phyloP scores from a whole-genome alignment of 2,797 vertebrate species.

The Manis javanica region DNA sequence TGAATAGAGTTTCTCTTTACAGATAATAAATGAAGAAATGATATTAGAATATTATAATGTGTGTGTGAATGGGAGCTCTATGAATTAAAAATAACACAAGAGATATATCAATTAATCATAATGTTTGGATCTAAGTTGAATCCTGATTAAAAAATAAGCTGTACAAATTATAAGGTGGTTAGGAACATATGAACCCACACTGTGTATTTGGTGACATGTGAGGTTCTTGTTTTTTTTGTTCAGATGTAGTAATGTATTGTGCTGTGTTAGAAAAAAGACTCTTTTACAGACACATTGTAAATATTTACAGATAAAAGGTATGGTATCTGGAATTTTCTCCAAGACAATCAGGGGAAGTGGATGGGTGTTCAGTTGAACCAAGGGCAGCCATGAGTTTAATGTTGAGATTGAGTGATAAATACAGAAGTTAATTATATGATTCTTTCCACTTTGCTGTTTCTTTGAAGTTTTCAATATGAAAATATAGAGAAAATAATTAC shows the following conservation, averaged over 20 bases:
- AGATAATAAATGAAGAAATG: not conserved
- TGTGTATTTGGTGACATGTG: not conserved
- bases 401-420: not conserved
- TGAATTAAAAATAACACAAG: not conserved
- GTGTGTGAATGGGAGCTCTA: not conserved
- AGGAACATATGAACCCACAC: not conserved
- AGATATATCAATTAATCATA: not conserved
- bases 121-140: not conserved
- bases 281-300: not conserved
- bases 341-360: not conserved
- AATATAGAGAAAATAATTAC: not conserved
- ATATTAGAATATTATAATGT: not conserved
- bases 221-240: conserved; percentile 18
- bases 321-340: not conserved
- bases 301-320: not conserved
- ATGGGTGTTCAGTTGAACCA: not conserved
- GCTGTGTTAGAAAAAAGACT: not conserved
- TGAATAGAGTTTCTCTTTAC: not conserved
- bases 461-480: not conserved
- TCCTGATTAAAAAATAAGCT: not conserved
- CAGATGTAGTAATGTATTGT: not conserved
- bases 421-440: not conserved
- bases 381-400: not conserved
- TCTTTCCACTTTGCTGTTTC: not conserved
- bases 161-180: not conserved